Percentiles rank a stretch among this genome's conserved stretches.
phyloP scores from a whole-genome alignment of 2,113 vertebrate species.

The human region GRCh38 chr18:36674001-36674500 shows the following conservation, averaged over 20 bases:
- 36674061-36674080: not conserved
- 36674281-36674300: not conserved
- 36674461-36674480: no score
- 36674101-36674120: not conserved
- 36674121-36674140: not conserved
- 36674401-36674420: no score
- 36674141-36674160: not conserved
- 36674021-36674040: not conserved
- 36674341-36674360: not conserved
- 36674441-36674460: no score
- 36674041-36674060: not conserved
- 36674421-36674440: no score
- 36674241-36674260: not conserved
- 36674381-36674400: no score
- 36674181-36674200: not conserved
- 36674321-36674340: no score
- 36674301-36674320: no score
- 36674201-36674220: not conserved
- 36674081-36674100: not conserved
- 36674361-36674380: not conserved
- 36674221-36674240: not conserved
- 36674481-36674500: no score
- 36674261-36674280: not conserved
- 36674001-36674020: not conserved
- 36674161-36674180: not conserved